Evolutionary conservation across 2,797 vertebrate genomes (phyloP).

Genomic region (Limnodromus scolopaceus): DNA sequence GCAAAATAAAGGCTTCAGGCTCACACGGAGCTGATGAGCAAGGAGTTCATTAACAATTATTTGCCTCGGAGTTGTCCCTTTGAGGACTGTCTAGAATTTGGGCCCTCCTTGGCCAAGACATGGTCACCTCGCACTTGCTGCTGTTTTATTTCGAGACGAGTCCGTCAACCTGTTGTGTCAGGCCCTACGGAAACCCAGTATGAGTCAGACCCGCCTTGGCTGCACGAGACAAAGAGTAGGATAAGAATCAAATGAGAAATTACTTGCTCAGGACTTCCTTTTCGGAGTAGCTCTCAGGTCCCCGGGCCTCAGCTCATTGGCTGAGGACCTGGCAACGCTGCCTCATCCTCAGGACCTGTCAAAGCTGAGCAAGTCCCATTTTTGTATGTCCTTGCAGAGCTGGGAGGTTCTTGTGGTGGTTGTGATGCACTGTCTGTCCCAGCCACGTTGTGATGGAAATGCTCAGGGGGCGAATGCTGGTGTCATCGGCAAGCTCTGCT

Average conservation of each 20-base stretch:
- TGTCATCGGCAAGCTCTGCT: background rate
- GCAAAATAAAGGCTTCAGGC: conserved; percentile 20
- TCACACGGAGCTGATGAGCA: background rate
- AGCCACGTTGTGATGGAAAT: background rate
- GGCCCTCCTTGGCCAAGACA: background rate
- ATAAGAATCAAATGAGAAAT: conserved; percentile 28
- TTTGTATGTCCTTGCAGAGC: background rate
- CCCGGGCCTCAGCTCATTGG: fast-evolving
- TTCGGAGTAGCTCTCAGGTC: background rate
- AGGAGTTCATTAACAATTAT: background rate
- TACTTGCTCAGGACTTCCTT: background rate
- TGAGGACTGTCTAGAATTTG: background rate
- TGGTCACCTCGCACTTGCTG: background rate
- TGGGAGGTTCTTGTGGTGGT: background rate
- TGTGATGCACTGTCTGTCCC: background rate
- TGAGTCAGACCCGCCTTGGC: background rate
- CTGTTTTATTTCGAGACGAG: conserved; percentile 26
- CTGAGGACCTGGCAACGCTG: fast-evolving
- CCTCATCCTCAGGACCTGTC: background rate
- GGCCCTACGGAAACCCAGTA: background rate
- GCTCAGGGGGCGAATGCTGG: background rate
- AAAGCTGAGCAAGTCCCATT: background rate
- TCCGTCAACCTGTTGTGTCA: background rate
- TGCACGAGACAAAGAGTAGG: background rate
- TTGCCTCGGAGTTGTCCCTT: background rate